Percentiles rank a stretch among this genome's conserved stretches.
Conservation (phyloP, 2,797 vertebrate species). For the Takifugu rubripes region DNA sequence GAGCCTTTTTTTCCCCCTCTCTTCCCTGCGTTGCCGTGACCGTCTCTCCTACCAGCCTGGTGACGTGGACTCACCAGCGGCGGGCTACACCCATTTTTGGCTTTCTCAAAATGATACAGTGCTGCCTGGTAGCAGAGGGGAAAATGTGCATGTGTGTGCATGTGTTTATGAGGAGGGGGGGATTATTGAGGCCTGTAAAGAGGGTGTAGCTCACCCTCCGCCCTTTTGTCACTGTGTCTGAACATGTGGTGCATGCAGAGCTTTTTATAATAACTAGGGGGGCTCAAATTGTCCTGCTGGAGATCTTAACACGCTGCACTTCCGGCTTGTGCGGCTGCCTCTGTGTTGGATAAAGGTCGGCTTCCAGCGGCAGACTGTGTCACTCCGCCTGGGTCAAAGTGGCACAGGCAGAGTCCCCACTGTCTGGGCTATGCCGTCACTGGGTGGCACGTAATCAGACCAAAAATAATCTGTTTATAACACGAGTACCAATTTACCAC, state of each 20-base stretch:
- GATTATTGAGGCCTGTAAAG: constrained; percentile 16
- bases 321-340: constrained; percentile 22
- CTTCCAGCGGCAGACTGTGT: background rate
- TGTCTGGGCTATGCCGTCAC: constrained; percentile 55
- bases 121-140: constrained; percentile 12
- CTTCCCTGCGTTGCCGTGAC: background rate
- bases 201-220: constrained; percentile 37
- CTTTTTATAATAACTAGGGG: constrained; percentile 20
- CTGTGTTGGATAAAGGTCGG: too few relatives aligned
- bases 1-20: too few relatives aligned
- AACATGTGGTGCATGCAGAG: constrained; percentile 11
- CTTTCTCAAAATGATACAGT: constrained; percentile 52
- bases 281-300: constrained; percentile 6
- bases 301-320: constrained; percentile 20
- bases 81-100: constrained; percentile 52
- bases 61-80: constrained; percentile 40
- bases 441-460: constrained; percentile 58
- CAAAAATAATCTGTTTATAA: constrained; percentile 58
- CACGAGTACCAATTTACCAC: constrained; percentile 64
- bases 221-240: constrained; percentile 23
- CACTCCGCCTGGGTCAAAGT: background rate
- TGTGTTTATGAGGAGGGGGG: constrained; percentile 18
- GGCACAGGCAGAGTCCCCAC: constrained; percentile 31
- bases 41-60: constrained; percentile 25
- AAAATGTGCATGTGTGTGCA: constrained; percentile 25